Base-by-base conservation (phyloP, 2,888 invertebrate genomes). In the Labia minor region DNA sequence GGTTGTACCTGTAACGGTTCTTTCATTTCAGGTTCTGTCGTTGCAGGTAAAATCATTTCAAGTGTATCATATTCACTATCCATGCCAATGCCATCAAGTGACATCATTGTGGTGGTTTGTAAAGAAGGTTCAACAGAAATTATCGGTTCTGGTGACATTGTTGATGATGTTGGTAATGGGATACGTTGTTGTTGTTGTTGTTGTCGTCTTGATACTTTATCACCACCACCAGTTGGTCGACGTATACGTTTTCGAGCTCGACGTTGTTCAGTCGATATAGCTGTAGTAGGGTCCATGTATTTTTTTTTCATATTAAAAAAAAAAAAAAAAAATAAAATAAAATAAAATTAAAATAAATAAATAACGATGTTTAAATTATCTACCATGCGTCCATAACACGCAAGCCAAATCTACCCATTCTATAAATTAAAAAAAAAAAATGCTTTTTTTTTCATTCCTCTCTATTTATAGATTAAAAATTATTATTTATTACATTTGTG, bases 1-100 rank as follows among this genome's bases (percentile, higher is more conserved):
- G 76, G 76, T 0, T 77, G 77, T 19, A 78, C 70, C 64, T 78
- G 77, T 19, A 79, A 66, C 0, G 79, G 78, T 33, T 79, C 78
- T 69, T 78, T 77, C 77, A 79, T 77, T 10, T 75, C 72, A 1
- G 75, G 66, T 3, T 33, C 65, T 6, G 21, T 63, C 19, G 67
- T 68, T 11, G 61, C 6, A 0, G 64, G 26, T 8, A 64, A 62
- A 4, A 68, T 69, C 18, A 71, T 71, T 68, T 74, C 72, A 62
- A 76, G 70, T 4, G 76, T 76, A 67, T 76, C 76, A 66, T 76
- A 76, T 3, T 75, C 76, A 71, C 75, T 75, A 67, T 76, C 76
- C 1, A 4, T 14, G 2, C 49, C 49, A 26, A 26, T 26, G 26
- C 4, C 4, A 3, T 3, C 26, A 3, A 26, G 4, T 6, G 26